Evolutionary conservation across 2,113 vertebrate genomes (phyloP).

Genomic region (Dromaius novaehollandiae): DNA sequence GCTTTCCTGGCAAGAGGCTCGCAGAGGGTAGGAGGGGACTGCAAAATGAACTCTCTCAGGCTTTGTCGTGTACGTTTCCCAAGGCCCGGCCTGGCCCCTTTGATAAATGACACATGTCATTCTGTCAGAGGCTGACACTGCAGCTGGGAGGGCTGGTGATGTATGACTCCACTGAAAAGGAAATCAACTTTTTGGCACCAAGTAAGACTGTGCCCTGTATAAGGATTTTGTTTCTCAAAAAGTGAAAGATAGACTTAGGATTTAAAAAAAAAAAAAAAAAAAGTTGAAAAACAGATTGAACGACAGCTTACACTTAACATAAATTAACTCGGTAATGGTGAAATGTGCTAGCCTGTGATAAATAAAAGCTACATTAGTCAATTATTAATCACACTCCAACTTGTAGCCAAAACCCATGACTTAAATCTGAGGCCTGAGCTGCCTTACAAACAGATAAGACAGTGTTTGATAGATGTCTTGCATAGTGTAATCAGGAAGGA

Average conservation of each 20-base stretch:
- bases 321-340: slow-evolving; percentile 84
- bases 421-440: slow-evolving; percentile 85
- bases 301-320: slow-evolving; percentile 88
- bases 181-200: slow-evolving; percentile 99
- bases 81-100: slow-evolving; percentile 99
- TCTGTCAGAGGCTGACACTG: slow-evolving; percentile 99
- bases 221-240: slow-evolving; percentile 88
- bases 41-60: slow-evolving; percentile 99
- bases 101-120: slow-evolving; percentile 99
- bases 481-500: slow-evolving; percentile 79
- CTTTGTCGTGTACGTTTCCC: slow-evolving; percentile 98
- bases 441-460: slow-evolving; percentile 87
- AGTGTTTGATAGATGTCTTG: slow-evolving; percentile 81
- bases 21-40: slow-evolving; percentile 88
- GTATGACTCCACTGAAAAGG: slow-evolving; percentile 97
- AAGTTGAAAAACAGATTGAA: slow-evolving; percentile 82
- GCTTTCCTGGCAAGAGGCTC: slow-evolving; percentile 92
- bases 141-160: slow-evolving; percentile 99
- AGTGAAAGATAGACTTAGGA: slow-evolving; percentile 83
- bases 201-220: slow-evolving; percentile 91
- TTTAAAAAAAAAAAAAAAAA: slow-evolving; percentile 61
- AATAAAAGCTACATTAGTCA: slow-evolving; percentile 89
- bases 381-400: slow-evolving; percentile 90
- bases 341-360: slow-evolving; percentile 87
- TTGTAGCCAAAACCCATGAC: slow-evolving; percentile 86